phyloP scores from a whole-genome alignment of 1,140 invertebrate genomes.

The Anagrus nilaparvatae region DNA sequence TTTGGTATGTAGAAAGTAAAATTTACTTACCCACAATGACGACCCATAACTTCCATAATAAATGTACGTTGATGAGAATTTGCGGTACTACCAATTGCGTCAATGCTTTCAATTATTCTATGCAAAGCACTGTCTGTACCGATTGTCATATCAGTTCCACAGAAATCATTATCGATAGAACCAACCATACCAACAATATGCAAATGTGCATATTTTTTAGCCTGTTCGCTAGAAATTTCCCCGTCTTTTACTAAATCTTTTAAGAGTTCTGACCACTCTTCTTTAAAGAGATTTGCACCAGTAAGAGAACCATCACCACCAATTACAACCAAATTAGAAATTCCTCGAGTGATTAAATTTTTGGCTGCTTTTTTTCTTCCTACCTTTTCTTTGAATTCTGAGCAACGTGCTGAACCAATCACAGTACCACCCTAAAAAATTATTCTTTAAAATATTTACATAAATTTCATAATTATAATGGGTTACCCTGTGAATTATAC shows the following conservation, averaged over 20 bases:
- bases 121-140: constrained; percentile 97
- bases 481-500: constrained; percentile 88
- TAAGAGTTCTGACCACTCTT: constrained; percentile 73
- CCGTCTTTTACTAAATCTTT: constrained; percentile 70
- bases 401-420: constrained; percentile 94
- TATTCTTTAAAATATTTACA: not conserved
- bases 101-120: constrained; percentile 96
- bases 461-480: constrained; percentile 4
- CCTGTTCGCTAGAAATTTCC: constrained; percentile 72
- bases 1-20: too few species aligned
- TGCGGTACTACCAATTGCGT: constrained; percentile 95
- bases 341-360: constrained; percentile 80
- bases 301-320: constrained; percentile 98
- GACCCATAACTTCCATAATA: constrained; percentile 99
- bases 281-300: constrained; percentile 92
- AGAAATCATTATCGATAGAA: constrained; percentile 99
- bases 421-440: constrained; percentile 82
- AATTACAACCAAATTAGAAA: constrained; percentile 96
- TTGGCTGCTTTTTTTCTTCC: constrained; percentile 87
- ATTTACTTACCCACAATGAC: constrained; percentile 92
- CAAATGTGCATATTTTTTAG: constrained; percentile 62
- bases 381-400: constrained; percentile 74
- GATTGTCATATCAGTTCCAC: constrained; percentile 99
- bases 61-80: constrained; percentile 98
- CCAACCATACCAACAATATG: constrained; percentile 98